Conservation (phyloP, 2,113 vertebrate genomes). For the Stegastes partitus region DNA sequence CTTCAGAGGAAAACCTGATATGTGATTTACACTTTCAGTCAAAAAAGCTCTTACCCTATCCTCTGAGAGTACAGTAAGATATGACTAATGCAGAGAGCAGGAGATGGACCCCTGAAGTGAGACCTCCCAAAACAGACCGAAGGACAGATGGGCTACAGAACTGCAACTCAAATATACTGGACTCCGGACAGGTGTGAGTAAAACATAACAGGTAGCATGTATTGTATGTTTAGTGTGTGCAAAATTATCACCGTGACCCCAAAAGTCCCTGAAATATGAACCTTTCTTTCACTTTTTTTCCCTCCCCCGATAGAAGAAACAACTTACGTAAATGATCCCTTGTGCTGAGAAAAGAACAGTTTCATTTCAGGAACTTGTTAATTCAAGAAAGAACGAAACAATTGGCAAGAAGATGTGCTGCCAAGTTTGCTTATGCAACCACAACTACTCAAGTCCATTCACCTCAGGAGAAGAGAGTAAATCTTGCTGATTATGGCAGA, state of each 20-base stretch:
- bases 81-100: conserved; percentile 47
- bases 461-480: conserved; percentile 50
- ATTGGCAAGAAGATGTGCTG: conserved; percentile 51
- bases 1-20: conserved; percentile 57
- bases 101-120: conserved; percentile 69
- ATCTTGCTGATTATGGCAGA: conserved; percentile 42
- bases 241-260: not conserved
- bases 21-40: conserved; percentile 63
- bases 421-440: conserved; percentile 66
- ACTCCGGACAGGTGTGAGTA: conserved; percentile 48
- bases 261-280: not conserved
- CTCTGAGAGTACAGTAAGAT: conserved; percentile 65
- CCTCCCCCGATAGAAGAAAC: not conserved
- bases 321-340: conserved; percentile 1
- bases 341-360: conserved; percentile 12
- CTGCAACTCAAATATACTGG: conserved; percentile 31
- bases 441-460: conserved; percentile 44
- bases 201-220: conserved; percentile 30
- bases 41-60: conserved; percentile 34
- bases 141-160: conserved; percentile 62
- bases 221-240: not conserved
- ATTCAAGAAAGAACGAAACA: conserved; percentile 37
- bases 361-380: conserved; percentile 42
- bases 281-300: conserved; percentile 33
- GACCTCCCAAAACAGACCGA: conserved; percentile 67